A percentile compares a stretch with the other conserved stretches of the same genome.
phyloP scores from a whole-genome alignment of 2,797 vertebrate species.

The Tokudaia tokunoshimensis region DNA sequence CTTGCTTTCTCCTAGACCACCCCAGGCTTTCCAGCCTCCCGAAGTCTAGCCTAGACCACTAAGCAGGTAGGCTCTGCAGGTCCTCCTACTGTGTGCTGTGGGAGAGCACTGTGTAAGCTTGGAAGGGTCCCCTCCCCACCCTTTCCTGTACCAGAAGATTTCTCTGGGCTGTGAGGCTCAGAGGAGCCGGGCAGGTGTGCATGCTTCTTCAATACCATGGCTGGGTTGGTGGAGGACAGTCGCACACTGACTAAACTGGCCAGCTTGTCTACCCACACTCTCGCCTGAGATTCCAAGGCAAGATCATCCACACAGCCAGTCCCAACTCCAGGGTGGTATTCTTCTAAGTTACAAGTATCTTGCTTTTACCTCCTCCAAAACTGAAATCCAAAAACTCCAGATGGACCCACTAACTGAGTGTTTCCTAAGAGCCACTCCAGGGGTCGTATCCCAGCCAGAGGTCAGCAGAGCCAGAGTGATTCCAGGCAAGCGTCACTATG shows the following conservation, averaged over 20 bases:
- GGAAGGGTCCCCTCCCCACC: neutral
- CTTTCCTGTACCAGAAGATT: neutral
- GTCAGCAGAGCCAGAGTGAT: constrained; percentile 43
- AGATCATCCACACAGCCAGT: constrained; percentile 18
- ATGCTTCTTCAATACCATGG: accelerated
- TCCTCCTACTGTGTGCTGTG: neutral
- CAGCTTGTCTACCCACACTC: neutral
- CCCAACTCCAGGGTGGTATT: neutral
- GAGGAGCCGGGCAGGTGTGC: neutral
- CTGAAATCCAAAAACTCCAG: constrained; percentile 57
- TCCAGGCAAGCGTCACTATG: neutral
- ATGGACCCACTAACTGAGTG: constrained; percentile 41
- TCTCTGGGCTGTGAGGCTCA: neutral
- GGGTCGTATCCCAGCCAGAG: constrained; percentile 30
- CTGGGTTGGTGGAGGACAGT: neutral
- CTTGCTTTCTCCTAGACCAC: neutral
- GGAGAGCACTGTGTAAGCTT: neutral
- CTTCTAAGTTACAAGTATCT: neutral
- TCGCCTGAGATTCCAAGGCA: neutral
- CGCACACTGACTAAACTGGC: neutral
- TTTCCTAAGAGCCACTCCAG: constrained; percentile 34
- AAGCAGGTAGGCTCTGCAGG: neutral
- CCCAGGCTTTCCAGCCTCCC: neutral
- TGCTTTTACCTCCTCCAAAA: neutral
- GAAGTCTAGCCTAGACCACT: neutral